Percentiles rank a stretch among this genome's conserved stretches.
Conservation (phyloP, 2,113 vertebrate genomes). For the Tupaia chinensis region DNA sequence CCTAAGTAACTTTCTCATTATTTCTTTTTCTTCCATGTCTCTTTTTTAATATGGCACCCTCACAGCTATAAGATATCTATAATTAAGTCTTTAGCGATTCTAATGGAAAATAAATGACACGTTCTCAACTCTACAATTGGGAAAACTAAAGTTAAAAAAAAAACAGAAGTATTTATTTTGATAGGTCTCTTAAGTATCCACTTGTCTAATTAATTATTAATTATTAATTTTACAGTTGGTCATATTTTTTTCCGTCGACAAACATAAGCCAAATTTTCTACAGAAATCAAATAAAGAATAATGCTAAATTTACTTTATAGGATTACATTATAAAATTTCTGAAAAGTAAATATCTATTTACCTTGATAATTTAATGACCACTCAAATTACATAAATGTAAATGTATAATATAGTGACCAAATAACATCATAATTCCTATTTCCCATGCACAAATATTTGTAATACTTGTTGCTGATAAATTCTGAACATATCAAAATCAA, state of each 20-base stretch:
- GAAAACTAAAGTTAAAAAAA: neutral
- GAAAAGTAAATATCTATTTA: neutral
- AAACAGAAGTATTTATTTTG: neutral
- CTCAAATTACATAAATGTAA: neutral
- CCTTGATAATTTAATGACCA: neutral
- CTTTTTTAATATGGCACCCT: neutral
- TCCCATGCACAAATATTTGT: neutral
- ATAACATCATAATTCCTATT: neutral
- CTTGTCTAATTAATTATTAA: too few relatives aligned
- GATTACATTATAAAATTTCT: neutral
- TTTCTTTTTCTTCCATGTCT: neutral
- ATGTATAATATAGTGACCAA: neutral
- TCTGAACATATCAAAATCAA: neutral
- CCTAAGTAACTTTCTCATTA: neutral
- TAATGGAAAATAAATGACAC: neutral
- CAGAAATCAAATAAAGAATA: neutral
- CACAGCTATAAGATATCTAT: neutral
- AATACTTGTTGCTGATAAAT: neutral
- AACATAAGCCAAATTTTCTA: neutral
- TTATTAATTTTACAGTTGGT: too few relatives aligned
- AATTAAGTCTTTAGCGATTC: neutral
- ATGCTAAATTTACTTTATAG: neutral
- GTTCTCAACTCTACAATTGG: neutral
- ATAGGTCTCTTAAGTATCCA: neutral
- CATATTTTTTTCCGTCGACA: too few relatives aligned